These are phyloP conservation scores for Drosophila pseudoananassae DNA, from an alignment of 1,140 invertebrate genomes.

Conservation along the genomic window DNA sequence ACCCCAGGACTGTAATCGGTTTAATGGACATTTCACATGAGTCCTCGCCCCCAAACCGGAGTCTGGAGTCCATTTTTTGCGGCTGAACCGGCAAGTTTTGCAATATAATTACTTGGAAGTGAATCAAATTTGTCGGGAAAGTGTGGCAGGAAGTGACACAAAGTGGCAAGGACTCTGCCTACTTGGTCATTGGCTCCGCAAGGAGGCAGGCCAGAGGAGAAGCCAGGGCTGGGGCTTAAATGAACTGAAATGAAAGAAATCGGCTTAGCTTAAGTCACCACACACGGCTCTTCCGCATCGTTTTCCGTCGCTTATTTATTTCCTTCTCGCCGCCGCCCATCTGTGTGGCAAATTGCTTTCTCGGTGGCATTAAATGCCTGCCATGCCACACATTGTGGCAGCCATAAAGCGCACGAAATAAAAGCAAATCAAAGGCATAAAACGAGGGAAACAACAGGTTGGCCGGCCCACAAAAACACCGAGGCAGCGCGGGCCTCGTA, in stretches of 20 bases:
- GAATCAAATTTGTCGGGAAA: background rate
- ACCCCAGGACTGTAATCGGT: conserved; percentile 50
- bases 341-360: conserved; percentile 46
- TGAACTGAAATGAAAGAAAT: conserved; percentile 61
- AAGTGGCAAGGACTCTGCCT: background rate
- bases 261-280: conserved; percentile 58
- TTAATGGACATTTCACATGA: conserved; percentile 56
- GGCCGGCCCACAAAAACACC: conserved; percentile 11
- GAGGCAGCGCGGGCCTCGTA: conserved; percentile 6
- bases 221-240: conserved; percentile 24
- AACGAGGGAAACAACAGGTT: conserved; percentile 60
- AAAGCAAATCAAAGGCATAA: conserved; percentile 47
- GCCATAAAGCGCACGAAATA: conserved; percentile 15
- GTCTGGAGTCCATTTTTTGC: conserved; percentile 22
- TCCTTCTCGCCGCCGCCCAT: background rate
- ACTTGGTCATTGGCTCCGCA: conserved; percentile 34
- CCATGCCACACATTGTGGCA: conserved; percentile 1
- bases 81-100: background rate
- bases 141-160: too few relatives aligned
- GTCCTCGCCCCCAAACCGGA: conserved; percentile 31
- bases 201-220: background rate
- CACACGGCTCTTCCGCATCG: conserved; percentile 18
- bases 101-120: background rate
- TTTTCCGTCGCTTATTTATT: background rate
- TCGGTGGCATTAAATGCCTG: conserved; percentile 43